Conservation (phyloP, 2,113 vertebrate genomes). For the Protobothrops flavoviridis region DNA sequence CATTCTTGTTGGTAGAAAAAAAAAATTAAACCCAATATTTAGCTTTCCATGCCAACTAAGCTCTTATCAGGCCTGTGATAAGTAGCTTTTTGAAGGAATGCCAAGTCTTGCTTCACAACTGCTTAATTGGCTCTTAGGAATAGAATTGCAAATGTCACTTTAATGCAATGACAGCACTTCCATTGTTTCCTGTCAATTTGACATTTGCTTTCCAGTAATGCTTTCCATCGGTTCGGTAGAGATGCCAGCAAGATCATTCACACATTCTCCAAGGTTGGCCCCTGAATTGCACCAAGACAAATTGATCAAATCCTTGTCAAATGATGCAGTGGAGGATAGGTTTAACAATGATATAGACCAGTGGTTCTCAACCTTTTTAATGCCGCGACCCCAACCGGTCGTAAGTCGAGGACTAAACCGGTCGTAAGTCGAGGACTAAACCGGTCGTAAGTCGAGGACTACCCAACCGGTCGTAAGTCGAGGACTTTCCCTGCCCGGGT, state of each 20-base stretch:
- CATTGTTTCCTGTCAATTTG: constrained; percentile 57
- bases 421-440: no score
- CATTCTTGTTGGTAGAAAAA: constrained; percentile 51
- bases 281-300: neutral
- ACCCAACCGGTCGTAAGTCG: no score
- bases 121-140: constrained; percentile 68
- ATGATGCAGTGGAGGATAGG: no score
- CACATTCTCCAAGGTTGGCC: constrained; percentile 13
- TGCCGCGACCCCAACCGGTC: no score
- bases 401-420: no score
- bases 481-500: no score
- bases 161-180: constrained; percentile 51
- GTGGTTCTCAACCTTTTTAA: no score
- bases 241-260: neutral
- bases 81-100: constrained; percentile 68
- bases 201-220: constrained; percentile 55
- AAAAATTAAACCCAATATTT: constrained; percentile 61
- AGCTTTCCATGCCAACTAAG: constrained; percentile 63
- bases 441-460: no score
- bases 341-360: no score
- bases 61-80: constrained; percentile 47
- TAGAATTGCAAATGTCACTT: constrained; percentile 62
- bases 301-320: neutral
- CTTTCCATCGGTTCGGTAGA: constrained; percentile 28
- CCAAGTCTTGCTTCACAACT: constrained; percentile 68